A percentile compares a stretch with the other conserved stretches of the same genome.
These are phyloP conservation scores for Phycodurus eques DNA, from an alignment of 2,113 vertebrate species.

Conservation along the genomic window DNA sequence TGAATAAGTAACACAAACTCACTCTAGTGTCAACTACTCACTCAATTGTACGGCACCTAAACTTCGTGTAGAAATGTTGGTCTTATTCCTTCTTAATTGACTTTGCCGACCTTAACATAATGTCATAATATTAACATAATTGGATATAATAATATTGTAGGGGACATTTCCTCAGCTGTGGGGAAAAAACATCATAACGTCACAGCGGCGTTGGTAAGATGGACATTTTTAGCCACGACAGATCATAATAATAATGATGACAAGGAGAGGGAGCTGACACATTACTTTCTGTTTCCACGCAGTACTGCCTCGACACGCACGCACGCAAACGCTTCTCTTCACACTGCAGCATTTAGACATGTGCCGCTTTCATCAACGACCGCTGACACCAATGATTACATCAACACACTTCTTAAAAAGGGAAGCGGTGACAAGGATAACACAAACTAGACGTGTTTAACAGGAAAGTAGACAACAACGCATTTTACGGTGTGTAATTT, in stretches of 20 bases:
- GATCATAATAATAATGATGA: conserved; percentile 18
- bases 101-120: too few relatives aligned
- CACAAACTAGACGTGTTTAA: conserved; percentile 17
- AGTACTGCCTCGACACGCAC: conserved; percentile 9
- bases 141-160: too few relatives aligned
- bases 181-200: too few relatives aligned
- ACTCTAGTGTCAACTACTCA: too few relatives aligned
- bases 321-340: conserved; percentile 28
- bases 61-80: too few relatives aligned
- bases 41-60: too few relatives aligned
- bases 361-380: conserved; percentile 30
- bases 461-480: not conserved
- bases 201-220: too few relatives aligned
- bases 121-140: too few relatives aligned
- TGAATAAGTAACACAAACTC: too few relatives aligned
- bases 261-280: conserved; percentile 15
- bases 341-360: conserved; percentile 25
- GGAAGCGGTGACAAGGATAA: conserved; percentile 15
- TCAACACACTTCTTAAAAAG: not conserved
- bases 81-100: too few relatives aligned
- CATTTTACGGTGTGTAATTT: not conserved
- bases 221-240: not conserved
- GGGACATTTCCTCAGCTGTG: too few relatives aligned
- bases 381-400: not conserved
- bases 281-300: conserved; percentile 17